phyloP scores from a whole-genome alignment of 1,140 invertebrate genomes.

The Papilio machaon region DNA sequence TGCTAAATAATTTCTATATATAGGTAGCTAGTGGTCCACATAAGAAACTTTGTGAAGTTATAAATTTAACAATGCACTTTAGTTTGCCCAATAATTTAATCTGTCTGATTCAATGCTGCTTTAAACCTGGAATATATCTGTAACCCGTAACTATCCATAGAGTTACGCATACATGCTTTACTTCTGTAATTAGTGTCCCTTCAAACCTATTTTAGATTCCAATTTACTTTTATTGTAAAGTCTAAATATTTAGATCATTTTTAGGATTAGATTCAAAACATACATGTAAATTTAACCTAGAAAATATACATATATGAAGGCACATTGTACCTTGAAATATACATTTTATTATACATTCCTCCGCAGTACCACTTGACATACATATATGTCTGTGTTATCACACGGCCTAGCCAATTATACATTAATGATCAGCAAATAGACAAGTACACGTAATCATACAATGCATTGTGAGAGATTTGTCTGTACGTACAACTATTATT shows the following conservation, averaged over 20 bases:
- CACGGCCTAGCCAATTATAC: conserved; percentile 33
- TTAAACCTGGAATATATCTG: no score
- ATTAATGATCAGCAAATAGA: conserved; percentile 21
- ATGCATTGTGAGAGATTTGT: background rate
- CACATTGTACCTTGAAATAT: conserved; percentile 11
- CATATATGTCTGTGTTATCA: conserved; percentile 28
- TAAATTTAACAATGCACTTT: background rate
- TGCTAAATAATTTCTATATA: conserved; percentile 12
- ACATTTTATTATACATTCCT: background rate
- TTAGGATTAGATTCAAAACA: background rate
- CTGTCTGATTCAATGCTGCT: background rate
- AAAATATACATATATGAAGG: background rate
- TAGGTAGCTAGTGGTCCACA: background rate
- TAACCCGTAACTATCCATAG: no score
- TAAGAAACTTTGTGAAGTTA: no score
- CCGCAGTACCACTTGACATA: conserved; percentile 14
- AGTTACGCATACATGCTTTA: no score
- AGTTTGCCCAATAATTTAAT: background rate
- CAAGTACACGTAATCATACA: background rate
- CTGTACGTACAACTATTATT: background rate
- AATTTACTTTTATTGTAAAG: background rate
- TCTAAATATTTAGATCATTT: background rate
- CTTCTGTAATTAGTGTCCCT: no score
- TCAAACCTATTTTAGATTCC: no score
- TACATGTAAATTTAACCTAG: background rate